These are phyloP conservation scores for Aradophagus sp. DNA, from an alignment of 1,140 invertebrate genomes.

Conservation along the genomic window DNA sequence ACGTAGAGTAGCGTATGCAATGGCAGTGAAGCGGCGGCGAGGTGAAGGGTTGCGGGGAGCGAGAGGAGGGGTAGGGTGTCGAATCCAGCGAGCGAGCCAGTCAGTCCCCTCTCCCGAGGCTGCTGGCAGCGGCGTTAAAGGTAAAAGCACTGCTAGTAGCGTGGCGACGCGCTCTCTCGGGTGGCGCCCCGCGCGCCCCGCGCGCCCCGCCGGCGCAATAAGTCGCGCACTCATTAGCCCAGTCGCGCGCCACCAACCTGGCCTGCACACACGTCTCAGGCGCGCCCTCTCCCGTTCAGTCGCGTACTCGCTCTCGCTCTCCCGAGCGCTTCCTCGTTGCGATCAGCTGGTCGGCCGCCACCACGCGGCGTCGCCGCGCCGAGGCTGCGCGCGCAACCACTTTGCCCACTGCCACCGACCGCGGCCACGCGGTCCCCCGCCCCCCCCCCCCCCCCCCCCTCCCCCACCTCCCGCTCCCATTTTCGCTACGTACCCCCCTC, in stretches of 20 bases:
- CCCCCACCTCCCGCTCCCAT: no score
- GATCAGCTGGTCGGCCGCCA: constrained; percentile 65
- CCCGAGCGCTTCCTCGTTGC: constrained; percentile 58
- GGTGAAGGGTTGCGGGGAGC: constrained; percentile 9
- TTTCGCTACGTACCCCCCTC: no score
- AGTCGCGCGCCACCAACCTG: constrained; percentile 62
- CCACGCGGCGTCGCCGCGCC: constrained; percentile 64
- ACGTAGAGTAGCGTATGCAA: constrained; percentile 27
- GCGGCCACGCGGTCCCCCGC: constrained; percentile 43
- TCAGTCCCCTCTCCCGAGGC: constrained; percentile 24
- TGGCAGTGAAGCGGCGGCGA: constrained; percentile 38
- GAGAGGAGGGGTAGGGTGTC: constrained; percentile 12
- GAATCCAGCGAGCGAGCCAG: constrained; percentile 40
- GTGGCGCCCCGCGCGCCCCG: constrained; percentile 25
- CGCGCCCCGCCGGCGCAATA: constrained; percentile 61
- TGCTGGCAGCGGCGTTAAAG: constrained; percentile 19
- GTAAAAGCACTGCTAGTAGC: constrained; percentile 37
- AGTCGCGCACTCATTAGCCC: constrained; percentile 74
- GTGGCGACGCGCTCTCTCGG: constrained; percentile 43
- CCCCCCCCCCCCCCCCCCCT: not conserved
- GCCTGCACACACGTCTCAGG: constrained; percentile 30
- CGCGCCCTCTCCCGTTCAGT: constrained; percentile 63
- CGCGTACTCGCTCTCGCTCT: constrained; percentile 53
- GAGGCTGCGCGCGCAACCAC: constrained; percentile 53
- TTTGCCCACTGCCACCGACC: constrained; percentile 38